Percentiles rank a stretch among this genome's conserved stretches.
Conservation (phyloP, 2,888 invertebrate genomes). For the Malachius bipustulatus region DNA sequence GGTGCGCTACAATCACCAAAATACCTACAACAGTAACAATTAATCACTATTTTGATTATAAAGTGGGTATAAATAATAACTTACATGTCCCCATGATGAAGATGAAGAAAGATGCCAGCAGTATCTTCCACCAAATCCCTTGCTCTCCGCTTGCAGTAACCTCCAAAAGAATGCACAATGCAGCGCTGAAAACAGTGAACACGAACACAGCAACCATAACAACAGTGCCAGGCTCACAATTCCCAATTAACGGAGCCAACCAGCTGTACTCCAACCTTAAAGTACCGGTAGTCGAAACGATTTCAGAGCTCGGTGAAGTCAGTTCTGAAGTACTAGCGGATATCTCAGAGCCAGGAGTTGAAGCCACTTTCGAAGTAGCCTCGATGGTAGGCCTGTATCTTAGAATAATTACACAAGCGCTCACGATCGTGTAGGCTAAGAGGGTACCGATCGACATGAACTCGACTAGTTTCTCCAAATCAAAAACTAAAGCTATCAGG, state of each 20-base stretch:
- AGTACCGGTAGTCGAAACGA: slow-evolving; percentile 55
- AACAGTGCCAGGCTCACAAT: slow-evolving; percentile 64
- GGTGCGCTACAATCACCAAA: slow-evolving; percentile 55
- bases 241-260: slow-evolving; percentile 59
- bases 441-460: slow-evolving; percentile 90
- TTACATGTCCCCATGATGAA: slow-evolving; percentile 52
- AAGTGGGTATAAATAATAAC: slow-evolving; percentile 25
- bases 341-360: slow-evolving; percentile 32
- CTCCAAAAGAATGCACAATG: slow-evolving; percentile 55
- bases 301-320: slow-evolving; percentile 32
- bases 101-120: slow-evolving; percentile 50
- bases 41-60: background rate
- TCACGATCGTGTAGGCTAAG: slow-evolving; percentile 82
- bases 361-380: slow-evolving; percentile 17
- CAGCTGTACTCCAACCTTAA: slow-evolving; percentile 61
- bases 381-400: slow-evolving; percentile 43
- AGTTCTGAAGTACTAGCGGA: slow-evolving; percentile 33
- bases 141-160: slow-evolving; percentile 40
- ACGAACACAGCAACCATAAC: slow-evolving; percentile 61
- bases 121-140: slow-evolving; percentile 56
- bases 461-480: slow-evolving; percentile 80
- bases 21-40: slow-evolving; percentile 42
- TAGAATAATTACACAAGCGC: slow-evolving; percentile 77
- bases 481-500: slow-evolving; percentile 71
- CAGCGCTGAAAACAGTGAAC: slow-evolving; percentile 54